Evolutionary conservation across 1,140 invertebrate species (phyloP).

Genomic region (Vollenhovia emeryi): DNA sequence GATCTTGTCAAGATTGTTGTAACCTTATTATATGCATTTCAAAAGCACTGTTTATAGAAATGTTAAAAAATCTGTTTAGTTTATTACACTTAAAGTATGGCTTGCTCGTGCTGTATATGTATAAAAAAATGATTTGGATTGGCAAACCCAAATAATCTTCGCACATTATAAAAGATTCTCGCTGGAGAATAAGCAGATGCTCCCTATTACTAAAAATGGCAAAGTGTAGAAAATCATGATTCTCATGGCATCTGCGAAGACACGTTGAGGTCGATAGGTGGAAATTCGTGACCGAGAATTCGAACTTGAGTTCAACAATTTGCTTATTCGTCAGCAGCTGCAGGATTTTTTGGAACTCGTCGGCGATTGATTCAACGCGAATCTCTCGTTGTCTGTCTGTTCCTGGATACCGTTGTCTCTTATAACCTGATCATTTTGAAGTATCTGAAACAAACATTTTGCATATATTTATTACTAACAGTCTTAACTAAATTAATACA

Average conservation of each 20-base stretch:
- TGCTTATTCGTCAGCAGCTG: constrained; percentile 87
- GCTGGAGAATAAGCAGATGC: background rate
- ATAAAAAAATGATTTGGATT: constrained; percentile 1
- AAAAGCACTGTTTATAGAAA: background rate
- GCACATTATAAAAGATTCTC: constrained; percentile 1
- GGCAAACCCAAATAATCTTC: background rate
- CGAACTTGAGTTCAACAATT: constrained; percentile 36
- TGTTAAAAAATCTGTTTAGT: background rate
- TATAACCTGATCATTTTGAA: constrained; percentile 89
- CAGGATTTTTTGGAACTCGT: constrained; percentile 87
- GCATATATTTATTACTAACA: background rate
- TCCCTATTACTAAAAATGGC: constrained; percentile 19
- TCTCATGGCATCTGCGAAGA: constrained; percentile 51
- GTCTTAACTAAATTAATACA: background rate
- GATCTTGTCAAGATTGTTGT: background rate
- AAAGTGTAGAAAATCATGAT: constrained; percentile 24
- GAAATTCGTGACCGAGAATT: constrained; percentile 23
- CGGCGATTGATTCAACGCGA: constrained; percentile 87
- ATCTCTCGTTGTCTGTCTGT: constrained; percentile 87
- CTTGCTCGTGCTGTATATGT: background rate
- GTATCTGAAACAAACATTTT: constrained; percentile 85
- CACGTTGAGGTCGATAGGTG: constrained; percentile 29
- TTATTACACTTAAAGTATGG: constrained; percentile 16
- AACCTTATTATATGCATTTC: constrained; percentile 1
- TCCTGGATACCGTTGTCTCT: constrained; percentile 87